These are phyloP conservation scores for Metallyticus violacea DNA, from an alignment of 2,888 invertebrate species.

Conservation along the genomic window DNA sequence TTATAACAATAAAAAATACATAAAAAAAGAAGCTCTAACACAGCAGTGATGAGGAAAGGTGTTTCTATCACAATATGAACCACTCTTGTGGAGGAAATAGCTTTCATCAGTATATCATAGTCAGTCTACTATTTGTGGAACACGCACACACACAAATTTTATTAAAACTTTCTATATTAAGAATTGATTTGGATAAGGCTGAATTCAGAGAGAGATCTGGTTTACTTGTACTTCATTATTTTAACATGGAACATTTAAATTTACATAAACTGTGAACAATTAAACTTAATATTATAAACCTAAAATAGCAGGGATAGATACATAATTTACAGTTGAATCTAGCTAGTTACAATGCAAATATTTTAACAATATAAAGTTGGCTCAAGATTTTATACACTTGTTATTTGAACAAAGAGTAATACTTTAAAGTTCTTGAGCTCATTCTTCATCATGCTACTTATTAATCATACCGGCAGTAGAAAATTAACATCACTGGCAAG, in stretches of 20 bases:
- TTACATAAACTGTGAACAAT: background rate
- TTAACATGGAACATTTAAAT: background rate
- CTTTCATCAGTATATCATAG: background rate
- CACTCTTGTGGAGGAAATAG: slow-evolving; percentile 16
- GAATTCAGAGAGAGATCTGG: slow-evolving; percentile 15
- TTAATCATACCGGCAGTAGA: too few species aligned
- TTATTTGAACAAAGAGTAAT: background rate
- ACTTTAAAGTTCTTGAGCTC: background rate
- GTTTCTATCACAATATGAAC: slow-evolving; percentile 29
- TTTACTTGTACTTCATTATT: background rate
- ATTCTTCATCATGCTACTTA: too few species aligned
- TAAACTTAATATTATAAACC: background rate
- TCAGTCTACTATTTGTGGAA: slow-evolving; percentile 19
- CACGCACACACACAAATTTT: slow-evolving; percentile 8
- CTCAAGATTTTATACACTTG: background rate
- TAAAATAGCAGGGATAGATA: background rate
- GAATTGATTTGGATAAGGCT: slow-evolving; percentile 13
- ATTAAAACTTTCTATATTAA: background rate
- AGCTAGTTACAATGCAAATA: too few species aligned
- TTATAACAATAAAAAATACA: background rate
- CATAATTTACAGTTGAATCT: background rate
- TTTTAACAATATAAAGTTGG: background rate
- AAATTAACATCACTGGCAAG: too few species aligned
- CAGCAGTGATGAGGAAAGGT: background rate
- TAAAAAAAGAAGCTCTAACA: background rate